Base-by-base conservation (phyloP, 1,140 invertebrate species). In the Nixonia krombeini region DNA sequence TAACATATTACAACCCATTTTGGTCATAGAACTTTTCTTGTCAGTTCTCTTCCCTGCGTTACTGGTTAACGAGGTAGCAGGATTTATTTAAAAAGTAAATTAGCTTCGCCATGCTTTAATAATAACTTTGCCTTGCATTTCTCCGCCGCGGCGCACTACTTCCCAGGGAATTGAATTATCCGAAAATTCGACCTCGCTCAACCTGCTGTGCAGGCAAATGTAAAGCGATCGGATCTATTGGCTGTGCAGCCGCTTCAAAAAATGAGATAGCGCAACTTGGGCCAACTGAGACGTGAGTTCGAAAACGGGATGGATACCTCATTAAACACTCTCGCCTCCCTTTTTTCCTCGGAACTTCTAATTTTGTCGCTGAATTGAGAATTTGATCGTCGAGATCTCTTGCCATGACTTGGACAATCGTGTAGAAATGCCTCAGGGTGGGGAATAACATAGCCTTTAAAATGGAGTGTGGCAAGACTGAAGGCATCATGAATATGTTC, bases 81-180 rank as follows among this genome's bases (percentile, higher is more conserved):
- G 63, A 71, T 66, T 73, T 65, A 73, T 73, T 71, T 71, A 65
- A 70, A 68, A 65, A 66, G 55, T 71, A 71, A 73, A 73, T 73
- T 73, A 73, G 51, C 49, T 65, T 42, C 51, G 41, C 38, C 59
- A 44, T 46, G 53, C 53, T 62, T 64, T 49, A 62, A 71, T 71
- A 73, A 73, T 67, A 73, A 70, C 56, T 64, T 53, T 28, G 8
- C 35, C 23, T 41, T 25, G 46, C 61, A 42, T 58, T 66, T 52
- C 47, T 51, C 35, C 16, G 5, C 7, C 26, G 35, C 45, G 21
- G 25, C 10, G 12, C 25, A 25, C 4, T 16, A 26, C 7, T 17
- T 17, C 42, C 58, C 52, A 26, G 51, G 16, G 59, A 63, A 66
- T 69, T 61, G 18, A 66, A 64, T 70, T 64, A 67, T 64, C 45